These are phyloP conservation scores for Tachystola acroxantha DNA, from an alignment of 2,888 invertebrate species.

Conservation along the genomic window DNA sequence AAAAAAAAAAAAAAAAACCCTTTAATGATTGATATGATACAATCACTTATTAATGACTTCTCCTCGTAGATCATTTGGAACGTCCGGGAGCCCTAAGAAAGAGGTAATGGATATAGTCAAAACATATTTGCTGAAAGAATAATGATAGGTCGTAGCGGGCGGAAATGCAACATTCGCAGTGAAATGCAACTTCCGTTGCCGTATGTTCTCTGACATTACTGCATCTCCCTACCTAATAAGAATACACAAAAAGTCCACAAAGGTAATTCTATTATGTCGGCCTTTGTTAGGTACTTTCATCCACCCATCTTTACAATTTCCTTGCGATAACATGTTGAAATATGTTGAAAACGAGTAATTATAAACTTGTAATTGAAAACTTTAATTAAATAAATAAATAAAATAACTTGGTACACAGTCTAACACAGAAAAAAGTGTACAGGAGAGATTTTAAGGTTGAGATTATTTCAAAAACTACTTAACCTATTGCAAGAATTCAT, in stretches of 20 bases:
- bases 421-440: too few relatives aligned
- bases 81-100: constrained; percentile 27
- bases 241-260: constrained; percentile 18
- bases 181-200: constrained; percentile 56
- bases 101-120: constrained; percentile 65
- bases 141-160: constrained; percentile 51
- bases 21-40: constrained; percentile 58
- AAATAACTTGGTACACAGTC: too few relatives aligned
- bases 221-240: constrained; percentile 20
- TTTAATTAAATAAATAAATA: too few relatives aligned
- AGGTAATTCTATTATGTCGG: constrained; percentile 13
- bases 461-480: too few relatives aligned
- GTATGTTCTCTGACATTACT: constrained; percentile 35
- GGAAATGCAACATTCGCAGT: constrained; percentile 65
- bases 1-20: too few relatives aligned
- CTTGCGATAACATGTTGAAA: too few relatives aligned
- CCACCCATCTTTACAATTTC: not conserved
- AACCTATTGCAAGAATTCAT: too few relatives aligned
- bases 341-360: too few relatives aligned
- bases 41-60: constrained; percentile 43
- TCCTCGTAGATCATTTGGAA: constrained; percentile 38
- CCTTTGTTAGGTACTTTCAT: constrained; percentile 9
- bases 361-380: too few relatives aligned
- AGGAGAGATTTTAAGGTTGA: too few relatives aligned
- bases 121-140: constrained; percentile 74